Evolutionary conservation across 2,888 invertebrate genomes (phyloP), one percentile per base, ranked within the genome.

Genomic region (Dromius quadrimaculatus): DNA sequence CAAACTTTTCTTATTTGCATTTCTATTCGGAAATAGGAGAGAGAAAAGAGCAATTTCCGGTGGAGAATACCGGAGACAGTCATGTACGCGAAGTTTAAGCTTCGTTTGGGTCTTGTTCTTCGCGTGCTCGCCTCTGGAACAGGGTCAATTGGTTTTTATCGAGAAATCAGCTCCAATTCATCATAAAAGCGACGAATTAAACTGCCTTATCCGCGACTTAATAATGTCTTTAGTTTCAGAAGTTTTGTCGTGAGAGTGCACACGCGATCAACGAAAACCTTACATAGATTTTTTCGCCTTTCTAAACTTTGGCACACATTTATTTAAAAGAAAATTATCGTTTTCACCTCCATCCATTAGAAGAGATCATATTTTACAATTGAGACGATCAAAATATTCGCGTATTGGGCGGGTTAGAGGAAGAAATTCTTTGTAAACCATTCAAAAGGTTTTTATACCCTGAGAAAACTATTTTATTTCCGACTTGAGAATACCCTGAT

Each of bases 1-100:
- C 22, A 36, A 59, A 57, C 19, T 59, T 59, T 45, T 19, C 32
- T 23, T 64, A 64, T 64, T 64, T 64, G 64, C 64, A 64, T 64
- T 43, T 59, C 34, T 59, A 59, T 36, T 64, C 64, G 20, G 22
- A 23, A 20, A 23, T 23, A 9, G n/a, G 15, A 20, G 20, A 34
- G 64, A 64, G 47, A 50, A 66, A 50, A 66, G 34, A 41, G 66
- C 54, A 66, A 66, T 66, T 66, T 66, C 66, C 66, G 50, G 66
- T 66, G n/a, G 11, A 20, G 15, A 65, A 54, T 38, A 13, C 19
- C 11, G 28, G 41, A 66, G 32, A 54, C 54, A 54, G 20, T 23
- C 47, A 11, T 47, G 47, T 22, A 23, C 11, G 47, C 11, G 47
- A 9, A 47, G n/a, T n/a, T n/a, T 23, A 28, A 11, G 38, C 11